Base-by-base conservation (phyloP, 2,888 invertebrate genomes). In the Trachelus iudaicus region DNA sequence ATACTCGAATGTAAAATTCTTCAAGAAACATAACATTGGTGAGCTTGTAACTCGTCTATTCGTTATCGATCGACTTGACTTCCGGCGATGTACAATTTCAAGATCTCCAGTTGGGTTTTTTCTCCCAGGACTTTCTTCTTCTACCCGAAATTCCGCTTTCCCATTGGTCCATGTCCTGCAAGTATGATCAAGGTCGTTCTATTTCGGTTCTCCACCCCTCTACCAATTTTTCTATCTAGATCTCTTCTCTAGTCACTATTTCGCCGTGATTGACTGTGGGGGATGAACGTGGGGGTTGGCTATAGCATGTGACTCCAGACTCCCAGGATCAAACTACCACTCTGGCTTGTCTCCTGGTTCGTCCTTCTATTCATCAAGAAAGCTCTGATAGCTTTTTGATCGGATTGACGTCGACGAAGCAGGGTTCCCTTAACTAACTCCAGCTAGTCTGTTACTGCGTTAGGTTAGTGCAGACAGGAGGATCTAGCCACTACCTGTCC, bases 341-440 rank as follows among this genome's bases (percentile, higher is more conserved):
- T 15, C 56, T 56, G 15, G 23, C 9, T 56, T 56, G 56, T 56
- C 56, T 56, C 56, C 9, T 56, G 56, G 23, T 23, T 9, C 56
- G 6, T 23, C 56, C 9, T 56, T 79, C 82, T 79, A 83, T 83
- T 83, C 82, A 82, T 83, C 82, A 82, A 81, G 81, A 81, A 82
- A 83, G 80, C 80, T 80, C 75, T 83, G 83, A 83, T 83, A 83
- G 83, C 81, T 83, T 83, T 83, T 83, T 83, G 83, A 83, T 83
- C 82, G 81, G 82, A 83, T 83, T 81, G 81, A 82, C 83, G 80
- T 33, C 34, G 56, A 56, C 56, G 56, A 23, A 56, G 56, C 23
- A 56, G 56, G 56, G 56, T 23, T 56, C 56, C 23, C 56, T 56
- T 56, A 56, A 56, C 56, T 56, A 56, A 56, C 23, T 56, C 56